A percentile compares a stretch with the other conserved stretches of the same genome.
Evolutionary conservation across 2,113 vertebrate species (phyloP).

Genomic region (Merops nubicus): DNA sequence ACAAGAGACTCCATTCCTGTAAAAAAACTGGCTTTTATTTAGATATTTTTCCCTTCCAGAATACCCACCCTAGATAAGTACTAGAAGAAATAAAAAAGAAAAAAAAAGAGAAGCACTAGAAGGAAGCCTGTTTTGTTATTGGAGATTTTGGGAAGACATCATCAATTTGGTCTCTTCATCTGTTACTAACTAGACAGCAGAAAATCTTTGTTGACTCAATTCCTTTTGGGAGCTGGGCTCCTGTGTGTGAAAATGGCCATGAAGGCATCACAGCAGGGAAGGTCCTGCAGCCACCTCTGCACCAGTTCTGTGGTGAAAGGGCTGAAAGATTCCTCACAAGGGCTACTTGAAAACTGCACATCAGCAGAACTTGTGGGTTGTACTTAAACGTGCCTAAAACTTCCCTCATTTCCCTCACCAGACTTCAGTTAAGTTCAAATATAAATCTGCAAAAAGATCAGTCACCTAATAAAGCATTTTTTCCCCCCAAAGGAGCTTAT

Average conservation of each 20-base stretch:
- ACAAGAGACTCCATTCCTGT: background rate
- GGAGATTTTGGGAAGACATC: background rate
- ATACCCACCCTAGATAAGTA: background rate
- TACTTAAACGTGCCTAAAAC: background rate
- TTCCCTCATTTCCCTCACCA: background rate
- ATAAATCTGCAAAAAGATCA: background rate
- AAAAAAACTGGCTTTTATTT: conserved; percentile 38
- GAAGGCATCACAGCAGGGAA: background rate
- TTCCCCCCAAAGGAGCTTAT: background rate
- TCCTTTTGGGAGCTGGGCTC: background rate
- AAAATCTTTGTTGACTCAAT: background rate
- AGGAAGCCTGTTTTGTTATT: background rate
- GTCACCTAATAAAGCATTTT: background rate
- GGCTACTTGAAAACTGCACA: background rate
- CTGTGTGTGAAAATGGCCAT: background rate
- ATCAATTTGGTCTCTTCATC: background rate
- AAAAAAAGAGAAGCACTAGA: background rate
- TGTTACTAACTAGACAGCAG: background rate
- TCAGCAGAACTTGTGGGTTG: background rate
- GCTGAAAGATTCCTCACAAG: background rate
- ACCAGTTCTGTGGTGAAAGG: background rate
- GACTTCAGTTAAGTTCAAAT: background rate
- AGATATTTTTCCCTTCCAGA: background rate
- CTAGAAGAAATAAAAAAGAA: background rate
- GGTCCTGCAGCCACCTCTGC: background rate